These are phyloP conservation scores for Vanessa atalanta DNA, from an alignment of 1,140 invertebrate species.

Conservation along the genomic window DNA sequence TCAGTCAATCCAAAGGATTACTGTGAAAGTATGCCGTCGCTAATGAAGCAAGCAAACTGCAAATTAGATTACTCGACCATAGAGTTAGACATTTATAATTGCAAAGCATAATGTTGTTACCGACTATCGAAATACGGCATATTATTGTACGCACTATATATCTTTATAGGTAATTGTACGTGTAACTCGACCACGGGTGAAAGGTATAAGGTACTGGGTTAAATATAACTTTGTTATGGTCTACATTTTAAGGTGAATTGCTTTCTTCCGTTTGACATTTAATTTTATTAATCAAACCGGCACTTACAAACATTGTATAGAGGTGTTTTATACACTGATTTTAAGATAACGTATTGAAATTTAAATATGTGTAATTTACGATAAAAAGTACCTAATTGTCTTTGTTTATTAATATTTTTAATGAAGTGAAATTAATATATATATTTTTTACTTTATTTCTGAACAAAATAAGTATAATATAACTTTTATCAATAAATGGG, in stretches of 20 bases:
- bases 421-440: too few species aligned
- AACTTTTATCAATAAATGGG: too few species aligned
- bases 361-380: too few species aligned
- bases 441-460: too few species aligned
- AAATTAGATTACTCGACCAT: constrained; percentile 21
- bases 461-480: too few species aligned
- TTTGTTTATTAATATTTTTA: too few species aligned
- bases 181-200: constrained; percentile 16
- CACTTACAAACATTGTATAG: too few species aligned
- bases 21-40: constrained; percentile 47
- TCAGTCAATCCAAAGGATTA: constrained; percentile 31
- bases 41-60: constrained; percentile 41
- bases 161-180: not conserved
- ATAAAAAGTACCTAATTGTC: too few species aligned
- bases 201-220: constrained; percentile 35
- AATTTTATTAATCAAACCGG: constrained; percentile 21
- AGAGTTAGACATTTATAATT: not conserved
- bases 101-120: not conserved
- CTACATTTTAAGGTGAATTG: constrained; percentile 35
- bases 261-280: constrained; percentile 18
- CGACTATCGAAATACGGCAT: not conserved
- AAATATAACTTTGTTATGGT: constrained; percentile 28
- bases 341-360: too few species aligned
- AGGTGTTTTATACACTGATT: too few species aligned
- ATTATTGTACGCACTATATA: not conserved